Percentiles rank a stretch among this genome's conserved stretches.
These are phyloP conservation scores for Papilio elwesi DNA, from an alignment of 2,888 invertebrate genomes.

Conservation along the genomic window DNA sequence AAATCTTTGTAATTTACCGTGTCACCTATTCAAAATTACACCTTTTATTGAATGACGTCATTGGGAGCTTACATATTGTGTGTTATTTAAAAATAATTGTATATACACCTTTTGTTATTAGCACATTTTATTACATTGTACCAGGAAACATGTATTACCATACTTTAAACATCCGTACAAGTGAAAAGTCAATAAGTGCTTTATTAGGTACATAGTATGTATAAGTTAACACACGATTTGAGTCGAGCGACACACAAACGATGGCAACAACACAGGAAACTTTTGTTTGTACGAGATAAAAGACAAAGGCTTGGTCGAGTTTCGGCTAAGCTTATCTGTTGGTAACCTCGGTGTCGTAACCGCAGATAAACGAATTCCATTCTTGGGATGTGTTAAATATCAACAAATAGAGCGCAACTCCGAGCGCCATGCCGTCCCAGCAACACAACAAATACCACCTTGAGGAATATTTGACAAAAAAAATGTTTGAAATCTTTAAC, in stretches of 20 bases:
- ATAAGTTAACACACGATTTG: conserved; percentile 61
- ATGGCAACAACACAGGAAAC: conserved; percentile 72
- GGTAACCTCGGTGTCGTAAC: conserved; percentile 62
- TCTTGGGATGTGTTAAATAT: conserved; percentile 75
- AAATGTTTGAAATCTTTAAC: conserved; percentile 19
- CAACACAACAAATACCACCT: conserved; percentile 39
- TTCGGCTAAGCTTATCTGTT: conserved; percentile 72
- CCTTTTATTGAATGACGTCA: conserved; percentile 6
- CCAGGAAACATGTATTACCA: conserved; percentile 12
- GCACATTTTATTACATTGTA: conserved; percentile 17
- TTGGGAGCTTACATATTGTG: background rate
- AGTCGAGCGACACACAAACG: conserved; percentile 50
- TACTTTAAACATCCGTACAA: conserved; percentile 31
- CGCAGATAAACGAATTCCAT: conserved; percentile 78
- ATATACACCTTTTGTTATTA: conserved; percentile 26
- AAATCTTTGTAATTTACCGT: background rate
- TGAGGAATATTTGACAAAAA: conserved; percentile 33
- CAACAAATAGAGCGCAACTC: conserved; percentile 63
- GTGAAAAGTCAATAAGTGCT: conserved; percentile 52
- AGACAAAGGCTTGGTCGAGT: conserved; percentile 73
- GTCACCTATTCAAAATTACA: background rate
- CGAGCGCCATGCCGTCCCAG: conserved; percentile 45
- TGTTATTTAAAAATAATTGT: conserved; percentile 11
- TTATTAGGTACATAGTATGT: conserved; percentile 55
- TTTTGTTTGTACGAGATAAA: conserved; percentile 79